Evolutionary conservation across 2,888 invertebrate genomes (phyloP).

Genomic region (Reticulitermes lucifugus): DNA sequence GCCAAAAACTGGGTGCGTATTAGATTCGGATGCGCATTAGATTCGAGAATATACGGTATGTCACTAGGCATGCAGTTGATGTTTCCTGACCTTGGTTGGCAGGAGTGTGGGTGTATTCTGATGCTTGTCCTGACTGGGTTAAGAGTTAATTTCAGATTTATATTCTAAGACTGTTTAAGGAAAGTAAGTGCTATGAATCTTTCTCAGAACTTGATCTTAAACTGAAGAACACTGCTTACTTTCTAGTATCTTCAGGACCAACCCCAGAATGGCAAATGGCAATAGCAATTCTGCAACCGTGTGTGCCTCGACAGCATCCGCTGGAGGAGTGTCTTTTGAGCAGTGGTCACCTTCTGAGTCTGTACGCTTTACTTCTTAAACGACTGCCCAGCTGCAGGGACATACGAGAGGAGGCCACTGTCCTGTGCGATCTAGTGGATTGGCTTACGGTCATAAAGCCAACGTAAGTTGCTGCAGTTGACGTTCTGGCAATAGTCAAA

Average conservation of each 20-base stretch:
- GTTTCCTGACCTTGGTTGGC: too few relatives aligned
- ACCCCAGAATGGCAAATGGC: conserved; percentile 66
- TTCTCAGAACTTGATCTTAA: too few relatives aligned
- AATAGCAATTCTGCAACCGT: conserved; percentile 62
- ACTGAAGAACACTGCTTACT: not conserved
- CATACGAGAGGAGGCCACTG: conserved; percentile 62
- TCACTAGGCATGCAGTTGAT: too few relatives aligned
- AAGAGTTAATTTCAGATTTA: too few relatives aligned
- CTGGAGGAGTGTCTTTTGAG: conserved; percentile 66
- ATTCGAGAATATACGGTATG: too few relatives aligned
- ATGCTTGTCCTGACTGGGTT: too few relatives aligned
- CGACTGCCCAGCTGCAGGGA: conserved; percentile 63
- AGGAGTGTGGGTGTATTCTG: too few relatives aligned
- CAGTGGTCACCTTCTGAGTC: conserved; percentile 67
- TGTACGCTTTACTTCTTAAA: conserved; percentile 69
- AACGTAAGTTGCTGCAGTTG: conserved; percentile 62
- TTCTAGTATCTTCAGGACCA: conserved; percentile 60
- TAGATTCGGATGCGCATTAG: too few relatives aligned
- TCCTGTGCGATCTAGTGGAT: conserved; percentile 56
- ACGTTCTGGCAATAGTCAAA: too few relatives aligned
- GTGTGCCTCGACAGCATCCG: conserved; percentile 64
- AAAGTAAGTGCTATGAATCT: too few relatives aligned
- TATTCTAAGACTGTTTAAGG: too few relatives aligned
- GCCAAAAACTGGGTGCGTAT: too few relatives aligned
- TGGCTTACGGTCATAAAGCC: conserved; percentile 65